Conservation (phyloP, 2,888 invertebrate genomes). For the Amiota mariae region DNA sequence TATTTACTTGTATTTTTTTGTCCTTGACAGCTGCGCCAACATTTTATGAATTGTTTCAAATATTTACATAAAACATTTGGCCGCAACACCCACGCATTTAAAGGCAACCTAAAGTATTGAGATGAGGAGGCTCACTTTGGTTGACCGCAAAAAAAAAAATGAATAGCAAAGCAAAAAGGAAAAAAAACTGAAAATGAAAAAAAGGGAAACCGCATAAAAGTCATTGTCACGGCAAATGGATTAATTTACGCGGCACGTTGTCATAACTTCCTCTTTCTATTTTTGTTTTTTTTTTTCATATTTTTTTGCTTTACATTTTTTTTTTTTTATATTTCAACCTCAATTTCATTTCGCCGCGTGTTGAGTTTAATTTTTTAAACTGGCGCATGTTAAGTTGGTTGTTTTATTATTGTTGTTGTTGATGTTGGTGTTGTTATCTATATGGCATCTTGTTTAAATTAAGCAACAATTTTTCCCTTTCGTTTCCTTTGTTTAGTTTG, state of each 20-base stretch:
- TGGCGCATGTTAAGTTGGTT: conserved; percentile 18
- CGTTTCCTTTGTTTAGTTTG: not conserved
- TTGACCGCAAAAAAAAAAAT: conserved; percentile 47
- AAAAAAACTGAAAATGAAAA: conserved; percentile 48
- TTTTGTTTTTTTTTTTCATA: conserved; percentile 1
- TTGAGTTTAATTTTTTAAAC: conserved; percentile 24
- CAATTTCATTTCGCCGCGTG: too few species aligned
- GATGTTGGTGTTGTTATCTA: conserved; percentile 53
- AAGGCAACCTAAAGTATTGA: not conserved
- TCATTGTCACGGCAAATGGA: conserved; percentile 41
- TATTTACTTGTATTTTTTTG: not conserved
- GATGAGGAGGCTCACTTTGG: conserved; percentile 32
- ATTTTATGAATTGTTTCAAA: conserved; percentile 22
- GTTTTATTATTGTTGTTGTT: conserved; percentile 37
- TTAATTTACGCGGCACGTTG: conserved; percentile 37
- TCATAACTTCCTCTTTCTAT: not conserved
- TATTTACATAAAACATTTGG: conserved; percentile 28
- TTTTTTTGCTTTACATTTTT: not conserved
- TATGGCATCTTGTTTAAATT: conserved; percentile 56
- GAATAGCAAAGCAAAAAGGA: conserved; percentile 43
- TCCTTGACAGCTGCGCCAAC: not conserved
- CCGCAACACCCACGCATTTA: not conserved
- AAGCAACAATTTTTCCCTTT: conserved; percentile 54
- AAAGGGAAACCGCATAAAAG: conserved; percentile 44
- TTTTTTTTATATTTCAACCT: not conserved